Conservation (phyloP, 2,888 invertebrate genomes). For the Ariolimax columbianus region DNA sequence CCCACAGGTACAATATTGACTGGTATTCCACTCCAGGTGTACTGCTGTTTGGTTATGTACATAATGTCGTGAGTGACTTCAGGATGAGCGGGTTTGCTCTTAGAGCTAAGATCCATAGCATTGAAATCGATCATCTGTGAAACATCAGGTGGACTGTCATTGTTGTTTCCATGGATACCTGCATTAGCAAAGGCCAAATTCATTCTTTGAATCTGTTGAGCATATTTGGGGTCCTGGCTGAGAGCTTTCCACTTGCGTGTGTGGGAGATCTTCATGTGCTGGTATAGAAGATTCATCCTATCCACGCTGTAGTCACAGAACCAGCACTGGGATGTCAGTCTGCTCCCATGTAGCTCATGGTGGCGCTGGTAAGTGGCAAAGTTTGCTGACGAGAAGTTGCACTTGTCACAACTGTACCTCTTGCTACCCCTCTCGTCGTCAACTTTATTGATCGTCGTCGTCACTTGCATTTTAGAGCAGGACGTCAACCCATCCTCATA, state of each 20-base stretch:
- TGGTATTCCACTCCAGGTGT: conserved; percentile 50
- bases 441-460: neutral
- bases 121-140: neutral
- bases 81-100: neutral
- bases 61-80: conserved; percentile 38
- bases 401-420: conserved; percentile 70
- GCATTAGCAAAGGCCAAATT: conserved; percentile 36
- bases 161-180: conserved; percentile 40
- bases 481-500: neutral
- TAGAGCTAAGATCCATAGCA: conserved; percentile 47
- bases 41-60: conserved; percentile 42
- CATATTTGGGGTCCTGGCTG: conserved; percentile 51
- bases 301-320: conserved; percentile 76
- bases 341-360: conserved; percentile 71
- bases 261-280: conserved; percentile 74
- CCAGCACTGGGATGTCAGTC: conserved; percentile 70
- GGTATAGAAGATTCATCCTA: conserved; percentile 69
- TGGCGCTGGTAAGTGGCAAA: conserved; percentile 69
- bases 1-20: conserved; percentile 46
- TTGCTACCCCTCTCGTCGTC: conserved; percentile 27
- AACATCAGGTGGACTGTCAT: conserved; percentile 41
- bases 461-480: conserved; percentile 25
- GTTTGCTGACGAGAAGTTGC: conserved; percentile 69
- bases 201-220: conserved; percentile 43
- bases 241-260: conserved; percentile 63